Base-by-base conservation (phyloP, 2,113 vertebrate genomes). In the Chaenogobius annularis region DNA sequence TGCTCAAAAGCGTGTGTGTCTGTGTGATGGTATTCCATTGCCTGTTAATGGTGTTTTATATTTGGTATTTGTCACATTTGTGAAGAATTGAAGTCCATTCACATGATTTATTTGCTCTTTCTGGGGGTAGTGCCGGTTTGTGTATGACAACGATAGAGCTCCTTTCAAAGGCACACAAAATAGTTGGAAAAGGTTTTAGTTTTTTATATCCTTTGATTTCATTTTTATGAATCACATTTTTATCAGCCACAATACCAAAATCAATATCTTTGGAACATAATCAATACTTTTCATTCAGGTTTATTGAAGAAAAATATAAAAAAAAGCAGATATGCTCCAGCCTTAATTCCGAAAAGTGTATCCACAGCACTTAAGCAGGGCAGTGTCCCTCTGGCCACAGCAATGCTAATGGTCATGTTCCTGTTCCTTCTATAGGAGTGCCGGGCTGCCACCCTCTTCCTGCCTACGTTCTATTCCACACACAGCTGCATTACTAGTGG, bases 401-500 rank as follows among this genome's bases (percentile, higher is more conserved):
- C 81, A 84, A 85, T 82, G 85, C 81, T 87, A 88, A 89, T 86
- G 67, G 70, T 48, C 72, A 88, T 76, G 71, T 85, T 70, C 35
- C 80, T 68, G 80, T 78, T 77, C 85, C 82, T 83, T 83, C 81
- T 75, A 70, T 66, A 67, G 79, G 84, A 84, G 79, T 65, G 75
- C 83, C 68, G 22, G 48, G 72, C 82, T 40, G 12, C 73, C 74
- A 71, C 80, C 70, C 73, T 68, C 22, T 81, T 74, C 69, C 68
- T 66, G 72, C 71, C 77, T 80, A 78, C 84, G 73, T 72, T 85
- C 26, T 79, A 85, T 78, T 72, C 75, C 59, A 22, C 72, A 26
- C 71, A 66, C 79, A 79, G 85, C 87, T 80, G 88, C 87, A 85
- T 88, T 86, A 86, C 79, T 79, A 80, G 86, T 80, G 87, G 87